phyloP scores from a whole-genome alignment of 1,140 invertebrate species.

The Neodiprion pinetum region DNA sequence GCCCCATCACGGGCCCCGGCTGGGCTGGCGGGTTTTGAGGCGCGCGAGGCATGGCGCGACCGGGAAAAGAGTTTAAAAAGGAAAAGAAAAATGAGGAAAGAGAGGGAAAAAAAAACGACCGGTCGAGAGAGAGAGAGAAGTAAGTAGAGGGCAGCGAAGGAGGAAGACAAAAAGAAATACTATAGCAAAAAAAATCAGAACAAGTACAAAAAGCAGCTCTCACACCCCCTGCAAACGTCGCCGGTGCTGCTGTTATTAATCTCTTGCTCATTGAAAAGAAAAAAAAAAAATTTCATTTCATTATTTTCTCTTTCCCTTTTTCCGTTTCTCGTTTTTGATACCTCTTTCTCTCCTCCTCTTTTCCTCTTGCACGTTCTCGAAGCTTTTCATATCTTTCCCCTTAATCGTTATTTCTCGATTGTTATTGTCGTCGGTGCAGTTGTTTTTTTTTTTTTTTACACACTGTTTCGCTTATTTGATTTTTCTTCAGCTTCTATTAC shows the following conservation, averaged over 20 bases:
- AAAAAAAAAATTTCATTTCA: neutral
- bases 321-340: neutral
- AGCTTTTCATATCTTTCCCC: neutral
- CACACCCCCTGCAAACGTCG: conserved; percentile 6
- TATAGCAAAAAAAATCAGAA: conserved; percentile 43
- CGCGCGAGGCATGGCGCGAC: conserved; percentile 42
- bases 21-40: conserved; percentile 40
- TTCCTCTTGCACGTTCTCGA: neutral
- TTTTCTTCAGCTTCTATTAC: neutral
- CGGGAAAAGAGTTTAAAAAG: conserved; percentile 33
- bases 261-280: neutral
- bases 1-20: conserved; percentile 42
- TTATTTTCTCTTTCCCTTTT: neutral
- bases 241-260: neutral
- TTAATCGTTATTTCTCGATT: neutral
- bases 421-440: neutral
- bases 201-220: conserved; percentile 33
- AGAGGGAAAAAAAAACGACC: neutral
- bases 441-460: neutral
- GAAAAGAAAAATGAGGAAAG: neutral
- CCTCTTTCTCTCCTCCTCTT: neutral
- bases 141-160: neutral
- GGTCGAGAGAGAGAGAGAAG: neutral
- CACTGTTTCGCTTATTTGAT: neutral
- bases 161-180: neutral